These are phyloP conservation scores for Chionis minor DNA, from an alignment of 2,113 vertebrate species.

Conservation along the genomic window DNA sequence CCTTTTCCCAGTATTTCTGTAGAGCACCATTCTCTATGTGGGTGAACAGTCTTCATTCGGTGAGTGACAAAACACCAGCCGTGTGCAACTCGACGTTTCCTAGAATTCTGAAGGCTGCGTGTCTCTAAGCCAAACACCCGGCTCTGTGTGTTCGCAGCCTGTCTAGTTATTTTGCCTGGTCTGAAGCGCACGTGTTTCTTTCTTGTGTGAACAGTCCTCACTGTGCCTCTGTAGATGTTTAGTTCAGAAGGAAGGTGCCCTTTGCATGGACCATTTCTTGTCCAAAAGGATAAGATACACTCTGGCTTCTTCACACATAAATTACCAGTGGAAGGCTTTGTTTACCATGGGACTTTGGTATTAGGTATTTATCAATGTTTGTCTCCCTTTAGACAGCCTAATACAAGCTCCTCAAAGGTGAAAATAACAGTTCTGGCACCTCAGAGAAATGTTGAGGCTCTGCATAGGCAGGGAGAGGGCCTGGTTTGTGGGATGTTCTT, in stretches of 20 bases:
- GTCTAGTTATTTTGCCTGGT: background rate
- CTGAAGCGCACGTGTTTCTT: background rate
- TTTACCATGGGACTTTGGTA: background rate
- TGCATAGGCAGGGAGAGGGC: background rate
- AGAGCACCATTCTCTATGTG: background rate
- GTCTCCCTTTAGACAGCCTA: background rate
- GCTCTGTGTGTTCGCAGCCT: background rate
- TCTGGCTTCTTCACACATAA: background rate
- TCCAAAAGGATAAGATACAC: background rate
- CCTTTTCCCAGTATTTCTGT: background rate
- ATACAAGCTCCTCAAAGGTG: background rate
- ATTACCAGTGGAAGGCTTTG: rapidly evolving
- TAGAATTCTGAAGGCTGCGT: background rate
- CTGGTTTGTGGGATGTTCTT: background rate
- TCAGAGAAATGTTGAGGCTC: background rate
- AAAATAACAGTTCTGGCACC: background rate
- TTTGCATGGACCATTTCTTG: background rate
- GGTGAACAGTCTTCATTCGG: background rate
- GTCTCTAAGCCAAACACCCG: background rate
- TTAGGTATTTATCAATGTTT: background rate
- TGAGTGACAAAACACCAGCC: background rate
- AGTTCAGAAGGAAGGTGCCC: background rate
- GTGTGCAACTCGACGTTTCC: background rate
- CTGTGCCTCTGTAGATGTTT: background rate
- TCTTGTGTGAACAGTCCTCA: background rate